Evolutionary conservation across 1,140 invertebrate species (phyloP), one percentile per base, ranked within the genome.

Genomic region (Ips nitidus): DNA sequence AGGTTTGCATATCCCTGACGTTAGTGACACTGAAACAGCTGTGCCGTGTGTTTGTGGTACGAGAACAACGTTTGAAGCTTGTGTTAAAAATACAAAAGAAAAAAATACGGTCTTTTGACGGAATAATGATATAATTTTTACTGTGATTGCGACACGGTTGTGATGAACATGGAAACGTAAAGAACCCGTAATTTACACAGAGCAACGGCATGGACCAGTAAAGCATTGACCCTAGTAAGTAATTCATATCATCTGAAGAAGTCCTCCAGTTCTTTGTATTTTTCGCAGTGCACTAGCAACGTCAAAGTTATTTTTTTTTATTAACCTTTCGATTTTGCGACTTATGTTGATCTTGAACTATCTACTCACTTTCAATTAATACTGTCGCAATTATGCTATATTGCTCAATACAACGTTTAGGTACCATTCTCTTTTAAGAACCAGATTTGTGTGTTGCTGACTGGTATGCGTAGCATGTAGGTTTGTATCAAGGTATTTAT

Each of bases 151-250:
- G 43, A 52, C 63, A 59, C 53, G 53, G 62, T 70, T 70, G 69
- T 70, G 69, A 70, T 70, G 58, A 22, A 50, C 58, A 70, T 41
- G 57, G 57, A 69, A 62, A 43, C n/a, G 39, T 56, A 60, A n/a
- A 50, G 42, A 53, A 65, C 42, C 22, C 22, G 22, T 22, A 22
- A 22, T 22, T 22, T 22, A 22, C 22, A 22, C 22, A 22, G 22
- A 22, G 22, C 22, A 22, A 22, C 22, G 22, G 22, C 65, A 22
- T 59, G 59, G 8, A 65, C 22, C 41, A 43, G 43, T 62, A 42
- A 70, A 65, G 37, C 58, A 57, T 70, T 70, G 60, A 70, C 68
- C 68, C 60, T 47, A 41, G 69, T 70, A 70, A 70, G 69, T 70
- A 52, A 55, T 52, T 61, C 55, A 52, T 6, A 55, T 2, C 3